Evolutionary conservation across 1,140 invertebrate genomes (phyloP).

Genomic region (Anastrepha ludens): DNA sequence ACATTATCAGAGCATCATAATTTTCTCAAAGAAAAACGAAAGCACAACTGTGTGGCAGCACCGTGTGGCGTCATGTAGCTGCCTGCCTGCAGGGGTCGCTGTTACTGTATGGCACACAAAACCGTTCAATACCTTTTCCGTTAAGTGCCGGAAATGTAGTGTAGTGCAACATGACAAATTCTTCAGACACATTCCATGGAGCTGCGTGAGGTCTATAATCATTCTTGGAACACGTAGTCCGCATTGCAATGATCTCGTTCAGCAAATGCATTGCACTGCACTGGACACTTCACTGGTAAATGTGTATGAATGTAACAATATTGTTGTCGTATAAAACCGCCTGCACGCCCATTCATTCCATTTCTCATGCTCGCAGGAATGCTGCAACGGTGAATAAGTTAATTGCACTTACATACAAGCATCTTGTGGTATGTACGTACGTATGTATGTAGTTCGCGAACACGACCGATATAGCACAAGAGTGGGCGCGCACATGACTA

Average conservation of each 20-base stretch:
- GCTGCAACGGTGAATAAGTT: conserved; percentile 34
- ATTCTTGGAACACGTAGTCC: neutral
- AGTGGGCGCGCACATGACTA: neutral
- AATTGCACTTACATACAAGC: neutral
- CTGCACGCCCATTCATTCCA: conserved; percentile 27
- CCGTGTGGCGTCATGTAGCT: neutral
- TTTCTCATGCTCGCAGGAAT: neutral
- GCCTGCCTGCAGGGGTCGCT: neutral
- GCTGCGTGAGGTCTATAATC: neutral
- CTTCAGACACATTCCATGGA: neutral
- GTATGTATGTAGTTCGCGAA: neutral
- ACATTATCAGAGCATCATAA: too few relatives aligned
- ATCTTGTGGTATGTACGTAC: neutral
- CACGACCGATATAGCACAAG: conserved; percentile 6
- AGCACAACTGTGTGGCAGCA: neutral
- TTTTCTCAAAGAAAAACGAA: too few relatives aligned
- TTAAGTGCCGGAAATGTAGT: neutral
- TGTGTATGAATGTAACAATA: neutral
- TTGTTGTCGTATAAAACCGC: neutral
- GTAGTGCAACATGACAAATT: neutral
- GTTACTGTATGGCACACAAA: neutral
- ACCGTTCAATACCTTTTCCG: neutral
- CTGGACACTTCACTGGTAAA: neutral
- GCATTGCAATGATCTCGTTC: neutral
- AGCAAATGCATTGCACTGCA: neutral